A percentile compares a stretch with the other conserved stretches of the same genome.
phyloP scores from a whole-genome alignment of 2,888 invertebrate genomes.

The Phyllotreta cruciferae region DNA sequence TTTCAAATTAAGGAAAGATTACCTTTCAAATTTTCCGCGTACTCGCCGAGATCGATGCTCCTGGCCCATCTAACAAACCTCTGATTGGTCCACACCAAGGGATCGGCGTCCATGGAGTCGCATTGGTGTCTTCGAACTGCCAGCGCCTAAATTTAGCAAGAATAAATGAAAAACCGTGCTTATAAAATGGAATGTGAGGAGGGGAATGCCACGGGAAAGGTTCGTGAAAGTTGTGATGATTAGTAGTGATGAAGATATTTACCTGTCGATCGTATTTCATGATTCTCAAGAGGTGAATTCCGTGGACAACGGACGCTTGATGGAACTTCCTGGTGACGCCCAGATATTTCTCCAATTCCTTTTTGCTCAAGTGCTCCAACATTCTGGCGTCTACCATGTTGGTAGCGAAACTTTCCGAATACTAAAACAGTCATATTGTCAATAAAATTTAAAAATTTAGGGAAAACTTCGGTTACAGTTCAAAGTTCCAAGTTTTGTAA shows the following conservation, averaged over 20 bases:
- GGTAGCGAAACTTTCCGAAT: constrained; percentile 85
- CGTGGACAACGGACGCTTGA: constrained; percentile 93
- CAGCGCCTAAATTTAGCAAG: constrained; percentile 68
- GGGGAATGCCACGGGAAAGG: too few relatives aligned
- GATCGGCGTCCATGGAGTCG: constrained; percentile 88
- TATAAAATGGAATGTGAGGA: too few relatives aligned
- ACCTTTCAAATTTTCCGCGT: constrained; percentile 93
- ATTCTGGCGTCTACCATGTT: constrained; percentile 93
- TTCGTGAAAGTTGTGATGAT: not conserved
- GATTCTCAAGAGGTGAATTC: constrained; percentile 88
- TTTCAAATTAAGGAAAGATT: too few relatives aligned
- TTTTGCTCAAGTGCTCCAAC: constrained; percentile 91
- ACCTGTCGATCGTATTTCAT: constrained; percentile 92
- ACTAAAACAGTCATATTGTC: constrained; percentile 66
- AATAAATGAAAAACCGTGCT: not conserved
- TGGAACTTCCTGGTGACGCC: constrained; percentile 93
- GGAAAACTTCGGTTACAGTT: not conserved
- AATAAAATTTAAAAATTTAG: not conserved
- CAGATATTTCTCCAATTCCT: constrained; percentile 92
- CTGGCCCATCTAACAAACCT: constrained; percentile 93
- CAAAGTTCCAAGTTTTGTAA: too few relatives aligned
- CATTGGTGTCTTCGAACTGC: constrained; percentile 87
- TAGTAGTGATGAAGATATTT: too few relatives aligned
- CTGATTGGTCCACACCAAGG: constrained; percentile 95
- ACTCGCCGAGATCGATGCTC: constrained; percentile 92